Evolutionary conservation across 2,797 vertebrate genomes (phyloP).

Genomic region (Cyclura pinguis): DNA sequence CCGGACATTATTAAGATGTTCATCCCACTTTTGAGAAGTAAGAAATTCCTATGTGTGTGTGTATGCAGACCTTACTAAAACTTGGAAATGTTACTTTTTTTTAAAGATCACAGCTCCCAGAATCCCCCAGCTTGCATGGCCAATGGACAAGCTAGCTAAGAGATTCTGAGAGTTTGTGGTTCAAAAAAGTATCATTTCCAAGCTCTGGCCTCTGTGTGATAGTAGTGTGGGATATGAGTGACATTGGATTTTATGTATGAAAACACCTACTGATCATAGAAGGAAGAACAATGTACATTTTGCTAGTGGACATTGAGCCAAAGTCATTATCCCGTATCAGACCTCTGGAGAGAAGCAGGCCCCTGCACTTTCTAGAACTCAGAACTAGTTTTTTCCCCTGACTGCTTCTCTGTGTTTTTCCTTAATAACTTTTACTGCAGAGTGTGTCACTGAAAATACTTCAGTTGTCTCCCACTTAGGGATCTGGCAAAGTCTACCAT

Average conservation of each 20-base stretch:
- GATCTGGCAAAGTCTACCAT: too few species aligned
- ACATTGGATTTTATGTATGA: neutral
- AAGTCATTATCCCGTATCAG: neutral
- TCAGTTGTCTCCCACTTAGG: neutral
- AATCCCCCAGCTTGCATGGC: too few species aligned
- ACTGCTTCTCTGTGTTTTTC: too few species aligned
- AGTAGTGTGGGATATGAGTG: too few species aligned
- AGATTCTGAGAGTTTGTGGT: too few species aligned
- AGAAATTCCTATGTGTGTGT: neutral
- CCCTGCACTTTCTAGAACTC: neutral
- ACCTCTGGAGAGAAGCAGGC: neutral
- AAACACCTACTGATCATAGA: neutral
- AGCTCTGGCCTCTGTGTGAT: too few species aligned
- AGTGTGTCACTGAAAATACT: neutral
- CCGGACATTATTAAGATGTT: neutral
- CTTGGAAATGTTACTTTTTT: too few species aligned
- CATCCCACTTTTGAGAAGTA: neutral
- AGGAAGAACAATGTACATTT: neutral
- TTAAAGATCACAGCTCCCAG: too few species aligned
- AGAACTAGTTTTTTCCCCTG: neutral
- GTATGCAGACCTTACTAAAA: neutral
- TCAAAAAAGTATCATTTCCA: too few species aligned
- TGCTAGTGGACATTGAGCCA: neutral
- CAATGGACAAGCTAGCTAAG: too few species aligned
- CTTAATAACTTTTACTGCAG: neutral